Percentiles rank a stretch among this genome's conserved stretches.
These are phyloP conservation scores for Dolichotis patagonum DNA, from an alignment of 2,113 vertebrate species.

Conservation along the genomic window DNA sequence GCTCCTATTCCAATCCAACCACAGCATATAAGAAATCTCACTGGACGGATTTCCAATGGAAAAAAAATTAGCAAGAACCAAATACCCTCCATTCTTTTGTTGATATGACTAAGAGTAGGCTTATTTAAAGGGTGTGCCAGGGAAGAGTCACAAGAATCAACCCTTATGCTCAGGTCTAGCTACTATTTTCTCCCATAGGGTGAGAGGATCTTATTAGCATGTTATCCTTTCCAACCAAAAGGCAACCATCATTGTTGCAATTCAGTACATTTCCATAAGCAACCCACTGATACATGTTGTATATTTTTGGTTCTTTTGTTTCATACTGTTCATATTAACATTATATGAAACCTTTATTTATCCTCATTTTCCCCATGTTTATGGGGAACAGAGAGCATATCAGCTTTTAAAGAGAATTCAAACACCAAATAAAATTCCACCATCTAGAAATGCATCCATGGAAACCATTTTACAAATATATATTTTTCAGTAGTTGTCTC, in stretches of 20 bases:
- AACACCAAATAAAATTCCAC: slow-evolving; percentile 29
- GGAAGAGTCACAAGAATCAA: background rate
- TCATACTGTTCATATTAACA: background rate
- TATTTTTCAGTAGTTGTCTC: background rate
- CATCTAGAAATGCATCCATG: slow-evolving; percentile 2
- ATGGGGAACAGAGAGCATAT: background rate
- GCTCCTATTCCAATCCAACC: slow-evolving; percentile 13
- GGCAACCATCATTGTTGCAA: slow-evolving; percentile 14
- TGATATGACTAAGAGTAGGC: slow-evolving; percentile 20
- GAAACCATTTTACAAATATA: background rate
- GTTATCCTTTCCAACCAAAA: slow-evolving; percentile 30
- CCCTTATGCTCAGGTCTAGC: background rate
- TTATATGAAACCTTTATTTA: slow-evolving; percentile 3
- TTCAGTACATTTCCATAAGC: background rate
- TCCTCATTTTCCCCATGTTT: background rate
- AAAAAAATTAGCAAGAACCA: slow-evolving; percentile 37
- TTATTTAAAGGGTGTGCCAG: background rate
- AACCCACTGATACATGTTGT: background rate
- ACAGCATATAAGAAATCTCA: slow-evolving; percentile 38
- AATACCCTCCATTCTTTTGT: slow-evolving; percentile 17
- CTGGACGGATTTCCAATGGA: slow-evolving; percentile 54
- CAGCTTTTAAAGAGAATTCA: slow-evolving; percentile 42
- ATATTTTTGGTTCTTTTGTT: slow-evolving; percentile 37
- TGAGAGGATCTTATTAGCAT: background rate
- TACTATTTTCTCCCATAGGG: background rate